phyloP scores from a whole-genome alignment of 2,113 vertebrate genomes.

The Sialia sialis region DNA sequence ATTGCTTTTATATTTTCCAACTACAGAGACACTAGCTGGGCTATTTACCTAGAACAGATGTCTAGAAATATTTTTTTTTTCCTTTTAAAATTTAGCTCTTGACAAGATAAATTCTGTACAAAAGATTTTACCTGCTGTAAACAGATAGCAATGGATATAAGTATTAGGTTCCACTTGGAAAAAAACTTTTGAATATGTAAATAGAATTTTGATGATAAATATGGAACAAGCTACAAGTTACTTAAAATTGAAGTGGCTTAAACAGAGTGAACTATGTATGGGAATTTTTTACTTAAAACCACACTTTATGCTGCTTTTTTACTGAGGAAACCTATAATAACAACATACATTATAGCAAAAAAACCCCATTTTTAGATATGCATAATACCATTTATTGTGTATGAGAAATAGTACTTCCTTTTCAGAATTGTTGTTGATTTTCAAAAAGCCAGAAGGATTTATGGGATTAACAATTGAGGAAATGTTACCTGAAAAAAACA shows the following conservation, averaged over 20 bases:
- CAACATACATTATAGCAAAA: background rate
- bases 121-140: background rate
- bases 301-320: background rate
- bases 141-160: background rate
- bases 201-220: background rate
- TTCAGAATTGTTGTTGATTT: background rate
- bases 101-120: background rate
- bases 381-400: background rate
- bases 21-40: background rate
- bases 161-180: background rate
- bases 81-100: background rate
- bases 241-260: background rate
- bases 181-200: background rate
- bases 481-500: background rate
- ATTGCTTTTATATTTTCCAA: background rate
- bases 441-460: background rate
- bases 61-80: background rate
- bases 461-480: background rate
- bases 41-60: background rate
- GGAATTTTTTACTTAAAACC: background rate
- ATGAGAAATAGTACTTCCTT: background rate
- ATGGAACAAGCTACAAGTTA: background rate
- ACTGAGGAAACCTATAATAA: background rate
- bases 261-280: background rate
- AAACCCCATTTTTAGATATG: background rate